Evolutionary conservation across 1,140 invertebrate genomes (phyloP).

Genomic region (Nautilus pompilius): DNA sequence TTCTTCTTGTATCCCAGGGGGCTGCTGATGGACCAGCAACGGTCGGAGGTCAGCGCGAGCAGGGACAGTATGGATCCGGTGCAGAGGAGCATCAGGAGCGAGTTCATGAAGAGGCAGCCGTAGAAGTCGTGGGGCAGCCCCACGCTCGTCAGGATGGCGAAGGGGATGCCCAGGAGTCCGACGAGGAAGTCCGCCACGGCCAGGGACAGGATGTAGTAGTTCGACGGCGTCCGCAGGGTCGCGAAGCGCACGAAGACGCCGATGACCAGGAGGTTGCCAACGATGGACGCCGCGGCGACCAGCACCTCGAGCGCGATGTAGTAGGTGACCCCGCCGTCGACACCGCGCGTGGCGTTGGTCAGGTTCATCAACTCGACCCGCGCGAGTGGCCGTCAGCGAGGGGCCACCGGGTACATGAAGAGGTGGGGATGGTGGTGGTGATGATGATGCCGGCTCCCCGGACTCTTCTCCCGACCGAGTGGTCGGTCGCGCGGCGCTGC

Average conservation of each 20-base stretch:
- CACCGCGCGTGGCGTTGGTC: conserved; percentile 14
- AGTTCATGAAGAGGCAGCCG: conserved; percentile 52
- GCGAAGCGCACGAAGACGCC: conserved; percentile 73
- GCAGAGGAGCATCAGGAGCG: conserved; percentile 75
- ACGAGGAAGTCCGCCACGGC: conserved; percentile 92
- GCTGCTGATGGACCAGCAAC: conserved; percentile 87
- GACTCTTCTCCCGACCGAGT: too few relatives aligned
- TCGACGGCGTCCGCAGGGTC: conserved; percentile 87
- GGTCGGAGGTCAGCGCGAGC: conserved; percentile 84
- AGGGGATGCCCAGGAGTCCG: conserved; percentile 65
- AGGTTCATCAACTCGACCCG: conserved; percentile 10
- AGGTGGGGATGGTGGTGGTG: too few relatives aligned
- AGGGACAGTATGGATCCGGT: conserved; percentile 89
- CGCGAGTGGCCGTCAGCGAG: not conserved
- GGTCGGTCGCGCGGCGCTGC: too few relatives aligned
- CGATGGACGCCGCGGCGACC: not conserved
- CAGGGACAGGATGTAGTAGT: conserved; percentile 91
- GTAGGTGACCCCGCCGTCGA: conserved; percentile 9
- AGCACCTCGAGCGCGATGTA: not conserved
- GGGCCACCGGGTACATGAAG: too few relatives aligned
- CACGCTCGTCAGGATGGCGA: conserved; percentile 54
- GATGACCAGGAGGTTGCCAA: conserved; percentile 85
- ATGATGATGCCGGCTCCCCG: too few relatives aligned
- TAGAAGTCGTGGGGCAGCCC: conserved; percentile 39
- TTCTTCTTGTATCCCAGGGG: conserved; percentile 86